These are phyloP conservation scores for Rhabdornis inornatus DNA, from an alignment of 2,113 vertebrate genomes.

Conservation along the genomic window DNA sequence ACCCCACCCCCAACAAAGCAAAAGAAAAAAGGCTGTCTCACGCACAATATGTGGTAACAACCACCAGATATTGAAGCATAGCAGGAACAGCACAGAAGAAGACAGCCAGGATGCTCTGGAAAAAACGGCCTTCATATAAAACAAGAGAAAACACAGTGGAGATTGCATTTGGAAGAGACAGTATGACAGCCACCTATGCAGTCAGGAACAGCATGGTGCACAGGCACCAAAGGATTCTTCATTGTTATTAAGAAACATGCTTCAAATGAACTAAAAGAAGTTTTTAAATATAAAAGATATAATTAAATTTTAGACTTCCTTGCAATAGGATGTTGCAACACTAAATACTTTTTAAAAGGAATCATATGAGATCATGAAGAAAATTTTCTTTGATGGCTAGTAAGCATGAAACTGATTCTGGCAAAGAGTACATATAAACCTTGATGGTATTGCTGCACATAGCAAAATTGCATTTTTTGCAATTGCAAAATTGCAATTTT, in stretches of 20 bases:
- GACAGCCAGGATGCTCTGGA: not conserved
- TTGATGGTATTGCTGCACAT: not conserved
- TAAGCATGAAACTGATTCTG: not conserved
- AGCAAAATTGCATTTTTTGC: not conserved
- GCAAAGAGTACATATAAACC: not conserved
- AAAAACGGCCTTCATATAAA: not conserved
- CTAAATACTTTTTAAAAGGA: not conserved
- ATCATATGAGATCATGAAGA: not conserved
- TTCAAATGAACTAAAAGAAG: not conserved
- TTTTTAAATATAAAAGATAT: not conserved
- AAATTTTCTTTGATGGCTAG: not conserved
- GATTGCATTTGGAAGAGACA: not conserved
- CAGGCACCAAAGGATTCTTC: not conserved
- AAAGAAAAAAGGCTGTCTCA: not conserved
- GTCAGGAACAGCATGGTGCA: rapidly evolving
- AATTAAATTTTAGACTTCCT: not conserved
- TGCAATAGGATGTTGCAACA: not conserved
- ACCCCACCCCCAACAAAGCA: not conserved
- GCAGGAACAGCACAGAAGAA: not conserved
- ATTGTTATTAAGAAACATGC: not conserved
- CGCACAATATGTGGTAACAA: not conserved
- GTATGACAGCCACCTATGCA: not conserved
- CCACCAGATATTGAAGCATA: not conserved
- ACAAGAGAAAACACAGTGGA: not conserved
- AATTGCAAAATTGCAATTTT: not conserved